Evolutionary conservation across 2,888 invertebrate genomes (phyloP), one percentile per base, ranked within the genome.

Genomic region (Polydrusus pterygomalis): DNA sequence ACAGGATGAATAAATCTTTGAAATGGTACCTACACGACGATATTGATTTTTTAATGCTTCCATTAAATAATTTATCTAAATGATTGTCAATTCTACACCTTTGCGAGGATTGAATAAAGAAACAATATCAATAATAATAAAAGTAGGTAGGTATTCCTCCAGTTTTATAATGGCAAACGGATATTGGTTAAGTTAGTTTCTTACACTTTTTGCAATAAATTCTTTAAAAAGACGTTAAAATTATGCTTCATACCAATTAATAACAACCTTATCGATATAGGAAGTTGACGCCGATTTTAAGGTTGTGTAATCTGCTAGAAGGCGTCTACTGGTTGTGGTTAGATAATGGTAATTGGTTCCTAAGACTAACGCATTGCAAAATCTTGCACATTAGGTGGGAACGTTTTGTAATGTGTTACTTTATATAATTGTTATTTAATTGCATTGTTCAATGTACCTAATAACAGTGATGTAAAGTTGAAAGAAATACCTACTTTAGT

Each of bases 1-100:
- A 64, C 1, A 20, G 73, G 5, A 64, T 64, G 74, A 74, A 70
- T 74, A 70, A 15, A 17, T 7, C 15, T 10, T 15, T 13, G 54
- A 54, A 1, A 34, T 6, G 34, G 34, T 34, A 7, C 30, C 5
- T 7, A 7, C 5, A 30, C n/a, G n/a, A n/a, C n/a, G 25, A 25
- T 25, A 25, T 25, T 25, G 25, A 25, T 25, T 25, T 25, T 25
- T 25, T 25, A 25, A 25, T 25, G 2, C 10, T 34, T 34, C 34
- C 34, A 34, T 34, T 34, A 10, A n/a, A n/a, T n/a, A n/a, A n/a
- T n/a, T n/a, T n/a, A n/a, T n/a, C n/a, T n/a, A 7, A 30, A 30
- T 30, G 30, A 30, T 30, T 30, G 30, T 30, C 30, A 30, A 30
- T 30, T 25, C 8, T n/a, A n/a, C n/a, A n/a, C n/a, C n/a, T n/a